Evolutionary conservation across 2,113 vertebrate genomes (phyloP), one percentile per base, ranked within the genome.

Genomic region (Archocentrus centrarchus): DNA sequence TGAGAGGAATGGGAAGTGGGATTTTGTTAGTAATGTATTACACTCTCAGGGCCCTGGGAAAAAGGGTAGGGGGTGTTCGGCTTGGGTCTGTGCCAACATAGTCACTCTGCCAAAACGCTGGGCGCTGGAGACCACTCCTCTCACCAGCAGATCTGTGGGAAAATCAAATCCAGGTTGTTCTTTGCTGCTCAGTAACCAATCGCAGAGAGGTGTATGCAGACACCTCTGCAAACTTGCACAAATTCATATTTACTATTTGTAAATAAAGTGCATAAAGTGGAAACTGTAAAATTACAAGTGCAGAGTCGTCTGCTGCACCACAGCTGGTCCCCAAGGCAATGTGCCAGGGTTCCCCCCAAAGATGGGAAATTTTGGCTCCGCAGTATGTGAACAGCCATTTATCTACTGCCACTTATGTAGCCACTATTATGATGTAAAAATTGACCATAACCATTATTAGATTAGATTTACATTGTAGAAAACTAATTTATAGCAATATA

Each of bases 1-100:
- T 89, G 88, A 89, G 90, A 91, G 94, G 93, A 93, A 94, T 94
- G 94, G 94, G 93, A 95, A 95, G 92, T 93, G 87, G 95, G 94
- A 94, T 94, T 94, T 89, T 94, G 92, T 92, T 87, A 80, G 93
- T 93, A 90, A 95, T 94, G 92, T 93, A 93, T 94, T 92, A 93
- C 88, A 91, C 91, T 94, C 90, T 64, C 90, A 90, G 84, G 90
- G 61, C 92, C 91, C 92, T 94, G 94, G 94, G 93, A 93, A 94
- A 92, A 85, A 79, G 84, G 84, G 87, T 82, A 85, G 86, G 86
- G 90, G 89, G 83, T 59, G 91, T 70, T 90, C 85, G 61, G 84
- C 73, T 92, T 95, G 94, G 93, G 88, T 13, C 81, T 11, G 81
- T 94, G 94, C 94, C 94, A 95, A 92, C 92, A 92, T 94, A 94